Percentiles rank a stretch among this genome's conserved stretches.
Evolutionary conservation across 2,888 invertebrate genomes (phyloP).

Genomic region (Glaucopsyche alexis): DNA sequence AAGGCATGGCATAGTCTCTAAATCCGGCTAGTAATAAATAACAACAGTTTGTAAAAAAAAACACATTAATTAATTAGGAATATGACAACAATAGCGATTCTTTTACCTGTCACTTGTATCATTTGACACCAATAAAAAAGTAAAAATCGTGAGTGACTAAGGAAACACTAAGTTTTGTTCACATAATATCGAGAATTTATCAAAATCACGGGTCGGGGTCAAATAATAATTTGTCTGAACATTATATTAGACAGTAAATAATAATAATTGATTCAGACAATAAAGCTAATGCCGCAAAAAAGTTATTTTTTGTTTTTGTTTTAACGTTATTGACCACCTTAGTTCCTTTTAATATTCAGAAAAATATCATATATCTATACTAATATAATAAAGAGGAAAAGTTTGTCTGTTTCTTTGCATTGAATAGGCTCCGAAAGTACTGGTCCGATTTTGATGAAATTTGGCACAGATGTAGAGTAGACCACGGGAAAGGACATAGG

Average conservation of each 20-base stretch:
- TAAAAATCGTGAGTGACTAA: neutral
- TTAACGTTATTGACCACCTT: neutral
- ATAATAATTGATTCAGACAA: neutral
- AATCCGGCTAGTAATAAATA: neutral
- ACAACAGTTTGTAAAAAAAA: neutral
- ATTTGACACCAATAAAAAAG: neutral
- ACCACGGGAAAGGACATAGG: too few relatives aligned
- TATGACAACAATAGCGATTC: neutral
- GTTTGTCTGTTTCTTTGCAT: too few relatives aligned
- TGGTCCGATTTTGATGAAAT: too few relatives aligned
- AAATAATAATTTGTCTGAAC: slow-evolving; percentile 3
- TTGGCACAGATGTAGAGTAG: too few relatives aligned
- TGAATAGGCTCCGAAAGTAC: too few relatives aligned
- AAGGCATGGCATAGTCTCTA: neutral
- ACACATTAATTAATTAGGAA: neutral
- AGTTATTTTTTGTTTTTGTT: neutral
- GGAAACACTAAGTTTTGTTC: neutral
- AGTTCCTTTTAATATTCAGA: neutral
- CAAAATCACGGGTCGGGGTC: slow-evolving; percentile 16
- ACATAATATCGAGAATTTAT: neutral
- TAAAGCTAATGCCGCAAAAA: neutral
- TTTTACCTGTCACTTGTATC: neutral
- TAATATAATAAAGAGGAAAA: too few relatives aligned
- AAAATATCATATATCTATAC: too few relatives aligned
- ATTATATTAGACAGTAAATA: slow-evolving; percentile 9